phyloP scores from a whole-genome alignment of 2,797 vertebrate genomes.

The Carcharodon carcharias region DNA sequence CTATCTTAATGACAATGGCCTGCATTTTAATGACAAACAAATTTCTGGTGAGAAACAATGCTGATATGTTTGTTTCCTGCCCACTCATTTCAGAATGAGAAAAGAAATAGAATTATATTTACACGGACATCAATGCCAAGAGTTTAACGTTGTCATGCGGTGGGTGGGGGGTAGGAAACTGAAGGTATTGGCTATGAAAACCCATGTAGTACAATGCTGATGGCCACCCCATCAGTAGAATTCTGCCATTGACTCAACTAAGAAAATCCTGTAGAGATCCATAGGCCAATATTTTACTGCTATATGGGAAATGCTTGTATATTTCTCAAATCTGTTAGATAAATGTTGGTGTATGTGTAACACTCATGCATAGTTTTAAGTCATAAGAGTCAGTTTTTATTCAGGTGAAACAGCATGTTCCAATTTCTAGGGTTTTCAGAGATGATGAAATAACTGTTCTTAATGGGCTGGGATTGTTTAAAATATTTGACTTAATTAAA shows the following conservation, averaged over 20 bases:
- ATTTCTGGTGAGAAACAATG: background rate
- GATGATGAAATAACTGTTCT: background rate
- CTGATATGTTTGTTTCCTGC: background rate
- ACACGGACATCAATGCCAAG: background rate
- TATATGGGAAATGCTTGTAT: background rate
- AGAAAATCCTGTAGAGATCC: background rate
- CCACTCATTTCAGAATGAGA: background rate
- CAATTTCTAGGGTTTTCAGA: background rate
- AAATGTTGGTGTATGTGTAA: background rate
- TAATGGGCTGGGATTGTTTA: background rate
- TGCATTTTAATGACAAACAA: background rate
- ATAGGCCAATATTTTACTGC: background rate
- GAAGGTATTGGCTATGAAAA: background rate
- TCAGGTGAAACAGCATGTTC: background rate
- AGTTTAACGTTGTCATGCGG: background rate
- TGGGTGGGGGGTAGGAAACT: background rate
- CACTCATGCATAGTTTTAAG: background rate
- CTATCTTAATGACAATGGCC: background rate
- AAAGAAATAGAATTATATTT: background rate
- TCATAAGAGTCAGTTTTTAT: background rate
- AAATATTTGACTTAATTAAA: background rate
- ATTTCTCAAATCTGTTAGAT: background rate
- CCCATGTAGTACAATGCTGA: background rate
- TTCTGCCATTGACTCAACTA: background rate
- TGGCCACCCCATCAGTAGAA: background rate